Conservation (phyloP, 2,113 vertebrate species). For the Balaeniceps rex region DNA sequence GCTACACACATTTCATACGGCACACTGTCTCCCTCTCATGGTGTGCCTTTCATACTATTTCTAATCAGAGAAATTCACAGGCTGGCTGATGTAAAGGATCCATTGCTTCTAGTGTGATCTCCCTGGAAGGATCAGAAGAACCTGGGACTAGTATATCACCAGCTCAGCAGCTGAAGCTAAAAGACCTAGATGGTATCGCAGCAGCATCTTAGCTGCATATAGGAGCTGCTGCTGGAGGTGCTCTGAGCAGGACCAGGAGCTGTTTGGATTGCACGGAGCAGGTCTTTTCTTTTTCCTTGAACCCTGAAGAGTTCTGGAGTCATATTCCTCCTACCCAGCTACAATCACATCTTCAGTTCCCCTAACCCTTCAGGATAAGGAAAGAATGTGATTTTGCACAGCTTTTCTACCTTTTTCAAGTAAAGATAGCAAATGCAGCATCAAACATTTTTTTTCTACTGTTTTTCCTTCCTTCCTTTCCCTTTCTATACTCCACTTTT, state of each 20-base stretch:
- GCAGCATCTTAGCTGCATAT: neutral
- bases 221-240: neutral
- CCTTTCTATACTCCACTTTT: neutral
- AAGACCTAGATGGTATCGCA: neutral
- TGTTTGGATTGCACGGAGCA: neutral
- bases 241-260: neutral
- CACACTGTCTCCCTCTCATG: conserved; percentile 30
- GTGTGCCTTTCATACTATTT: neutral
- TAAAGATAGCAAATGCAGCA: neutral
- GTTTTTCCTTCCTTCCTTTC: neutral
- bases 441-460: neutral
- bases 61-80: neutral
- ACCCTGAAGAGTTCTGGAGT: neutral
- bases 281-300: neutral
- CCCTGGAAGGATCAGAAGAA: neutral
- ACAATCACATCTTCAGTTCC: neutral
- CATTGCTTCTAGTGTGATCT: neutral
- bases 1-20: neutral
- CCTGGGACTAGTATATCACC: neutral
- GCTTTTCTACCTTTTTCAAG: neutral
- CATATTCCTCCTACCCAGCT: neutral
- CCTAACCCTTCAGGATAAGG: neutral
- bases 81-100: neutral
- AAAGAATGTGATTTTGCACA: neutral
- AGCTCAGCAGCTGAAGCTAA: neutral